A percentile compares a stretch with the other conserved stretches of the same genome.
Evolutionary conservation across 2,888 invertebrate species (phyloP).

Genomic region (Ligdia adustata): DNA sequence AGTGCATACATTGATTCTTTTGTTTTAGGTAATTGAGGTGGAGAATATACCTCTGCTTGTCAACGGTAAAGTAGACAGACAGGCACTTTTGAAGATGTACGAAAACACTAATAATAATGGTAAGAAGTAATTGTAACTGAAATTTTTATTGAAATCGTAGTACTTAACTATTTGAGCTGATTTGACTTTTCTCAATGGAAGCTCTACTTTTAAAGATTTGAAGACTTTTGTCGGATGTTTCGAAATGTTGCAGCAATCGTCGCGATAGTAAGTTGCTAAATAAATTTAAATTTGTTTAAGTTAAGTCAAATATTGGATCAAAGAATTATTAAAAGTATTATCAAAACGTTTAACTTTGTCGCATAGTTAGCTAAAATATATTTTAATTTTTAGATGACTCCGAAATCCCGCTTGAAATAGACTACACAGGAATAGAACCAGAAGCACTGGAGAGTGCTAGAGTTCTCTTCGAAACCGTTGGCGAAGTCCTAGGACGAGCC

Average conservation of each 20-base stretch:
- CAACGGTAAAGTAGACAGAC: conserved; percentile 94
- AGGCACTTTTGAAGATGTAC: conserved; percentile 89
- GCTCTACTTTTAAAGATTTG: too few relatives aligned
- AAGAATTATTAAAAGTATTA: too few relatives aligned
- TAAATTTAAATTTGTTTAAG: too few relatives aligned
- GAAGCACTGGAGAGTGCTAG: conserved; percentile 85
- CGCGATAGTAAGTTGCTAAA: too few relatives aligned
- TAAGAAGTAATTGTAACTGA: conserved; percentile 48
- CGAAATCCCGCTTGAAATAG: conserved; percentile 85
- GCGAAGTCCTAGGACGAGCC: conserved; percentile 87
- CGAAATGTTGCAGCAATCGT: too few relatives aligned
- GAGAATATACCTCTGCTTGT: conserved; percentile 91
- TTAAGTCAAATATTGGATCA: too few relatives aligned
- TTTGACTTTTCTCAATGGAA: too few relatives aligned
- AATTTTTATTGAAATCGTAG: not conserved
- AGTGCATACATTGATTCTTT: not conserved
- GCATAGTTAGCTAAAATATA: too few relatives aligned
- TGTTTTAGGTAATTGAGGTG: conserved; percentile 85
- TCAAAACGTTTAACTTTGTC: too few relatives aligned
- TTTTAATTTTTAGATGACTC: conserved; percentile 67
- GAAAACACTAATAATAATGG: conserved; percentile 88
- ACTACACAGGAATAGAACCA: conserved; percentile 86
- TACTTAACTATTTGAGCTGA: too few relatives aligned
- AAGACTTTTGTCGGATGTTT: too few relatives aligned
- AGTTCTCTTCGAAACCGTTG: conserved; percentile 89